Evolutionary conservation across 2,888 invertebrate genomes (phyloP).

Genomic region (Melieria omissa): DNA sequence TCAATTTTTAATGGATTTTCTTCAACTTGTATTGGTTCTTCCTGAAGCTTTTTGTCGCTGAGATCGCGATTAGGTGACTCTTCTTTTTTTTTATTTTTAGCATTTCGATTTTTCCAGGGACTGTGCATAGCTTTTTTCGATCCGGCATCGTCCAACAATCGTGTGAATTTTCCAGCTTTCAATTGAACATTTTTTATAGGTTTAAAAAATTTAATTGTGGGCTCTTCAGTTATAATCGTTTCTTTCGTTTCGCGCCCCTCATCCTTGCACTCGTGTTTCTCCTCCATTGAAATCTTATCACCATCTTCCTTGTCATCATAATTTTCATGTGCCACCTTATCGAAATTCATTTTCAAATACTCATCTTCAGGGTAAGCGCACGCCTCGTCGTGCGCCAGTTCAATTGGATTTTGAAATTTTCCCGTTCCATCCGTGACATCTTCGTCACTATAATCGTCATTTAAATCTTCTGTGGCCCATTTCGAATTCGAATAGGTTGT

Average conservation of each 20-base stretch:
- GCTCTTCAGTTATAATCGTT: background rate
- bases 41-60: no score
- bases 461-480: background rate
- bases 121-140: no score
- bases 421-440: background rate
- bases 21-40: no score
- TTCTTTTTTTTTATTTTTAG: no score
- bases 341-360: background rate
- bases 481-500: background rate
- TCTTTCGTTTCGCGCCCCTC: background rate
- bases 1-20: no score
- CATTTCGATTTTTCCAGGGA: no score
- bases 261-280: background rate
- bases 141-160: no score
- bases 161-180: no score
- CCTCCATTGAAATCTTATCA: background rate
- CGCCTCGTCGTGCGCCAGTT: background rate
- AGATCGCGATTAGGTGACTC: no score
- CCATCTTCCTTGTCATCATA: background rate
- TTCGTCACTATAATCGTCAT: no score
- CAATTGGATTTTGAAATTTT: slow-evolving; percentile 11
- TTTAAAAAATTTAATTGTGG: no score
- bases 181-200: no score
- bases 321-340: background rate
- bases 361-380: background rate